Percentiles rank a stretch among this genome's conserved stretches.
phyloP scores from a whole-genome alignment of 2,888 invertebrate species.

The Sinhomidia bicolor region DNA sequence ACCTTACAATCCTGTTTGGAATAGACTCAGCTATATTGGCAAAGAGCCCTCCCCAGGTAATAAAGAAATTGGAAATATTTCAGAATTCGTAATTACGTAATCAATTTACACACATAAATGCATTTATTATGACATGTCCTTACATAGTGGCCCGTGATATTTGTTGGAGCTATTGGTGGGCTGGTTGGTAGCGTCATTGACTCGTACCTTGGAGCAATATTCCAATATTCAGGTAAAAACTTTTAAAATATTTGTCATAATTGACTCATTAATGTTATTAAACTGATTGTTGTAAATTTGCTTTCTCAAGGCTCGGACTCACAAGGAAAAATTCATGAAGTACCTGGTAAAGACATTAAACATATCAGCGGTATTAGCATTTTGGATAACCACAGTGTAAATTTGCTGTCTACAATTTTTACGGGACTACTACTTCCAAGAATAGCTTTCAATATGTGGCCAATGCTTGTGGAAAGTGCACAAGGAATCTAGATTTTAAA shows the following conservation, averaged over 20 bases:
- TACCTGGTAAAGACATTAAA: constrained; percentile 86
- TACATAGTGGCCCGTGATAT: constrained; percentile 89
- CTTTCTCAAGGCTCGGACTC: constrained; percentile 70
- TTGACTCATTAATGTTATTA: too few species aligned
- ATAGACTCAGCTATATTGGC: constrained; percentile 85
- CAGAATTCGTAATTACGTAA: too few species aligned
- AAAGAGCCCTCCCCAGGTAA: constrained; percentile 84
- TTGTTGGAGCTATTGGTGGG: constrained; percentile 88
- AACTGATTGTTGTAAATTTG: background rate
- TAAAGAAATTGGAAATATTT: background rate
- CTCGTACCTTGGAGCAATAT: constrained; percentile 91
- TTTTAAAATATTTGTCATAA: background rate
- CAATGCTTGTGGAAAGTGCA: constrained; percentile 78
- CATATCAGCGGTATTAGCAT: constrained; percentile 90
- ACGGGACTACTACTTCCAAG: constrained; percentile 88
- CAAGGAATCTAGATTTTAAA: background rate
- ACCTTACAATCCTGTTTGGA: constrained; percentile 86
- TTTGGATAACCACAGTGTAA: constrained; percentile 94
- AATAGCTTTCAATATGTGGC: constrained; percentile 85
- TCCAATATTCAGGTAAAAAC: constrained; percentile 90
- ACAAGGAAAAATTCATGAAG: constrained; percentile 84
- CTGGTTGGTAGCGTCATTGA: constrained; percentile 91
- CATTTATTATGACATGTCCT: constrained; percentile 3
- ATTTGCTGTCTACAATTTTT: constrained; percentile 90
- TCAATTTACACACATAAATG: background rate